A percentile compares a stretch with the other conserved stretches of the same genome.
These are phyloP conservation scores for Leptonema lineaticorne DNA, from an alignment of 1,140 invertebrate genomes.

Conservation along the genomic window DNA sequence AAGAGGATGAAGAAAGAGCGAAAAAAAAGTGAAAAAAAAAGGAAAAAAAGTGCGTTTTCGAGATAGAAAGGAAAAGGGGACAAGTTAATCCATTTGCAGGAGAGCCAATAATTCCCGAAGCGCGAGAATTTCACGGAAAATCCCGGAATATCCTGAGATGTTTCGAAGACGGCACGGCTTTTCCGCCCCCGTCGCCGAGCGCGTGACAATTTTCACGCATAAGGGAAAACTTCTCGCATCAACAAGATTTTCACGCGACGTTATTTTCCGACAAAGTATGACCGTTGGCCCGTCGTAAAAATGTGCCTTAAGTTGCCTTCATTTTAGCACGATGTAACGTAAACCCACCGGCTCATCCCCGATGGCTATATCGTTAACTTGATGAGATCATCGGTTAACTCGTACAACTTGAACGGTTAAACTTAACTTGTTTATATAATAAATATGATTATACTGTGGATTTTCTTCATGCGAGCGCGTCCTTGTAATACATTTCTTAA, in stretches of 20 bases:
- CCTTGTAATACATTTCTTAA: too few relatives aligned
- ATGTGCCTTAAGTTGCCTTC: too few relatives aligned
- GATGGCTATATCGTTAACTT: neutral
- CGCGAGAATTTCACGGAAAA: neutral
- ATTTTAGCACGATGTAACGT: too few relatives aligned
- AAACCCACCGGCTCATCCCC: too few relatives aligned
- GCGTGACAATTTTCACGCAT: neutral
- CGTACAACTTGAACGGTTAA: neutral
- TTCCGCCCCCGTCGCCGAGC: neutral
- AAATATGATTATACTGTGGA: too few relatives aligned
- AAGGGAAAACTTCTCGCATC: slow-evolving; percentile 1
- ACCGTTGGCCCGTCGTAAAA: slow-evolving; percentile 1
- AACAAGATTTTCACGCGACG: neutral
- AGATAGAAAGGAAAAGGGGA: neutral
- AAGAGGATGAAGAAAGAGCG: neutral
- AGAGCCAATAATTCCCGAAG: neutral
- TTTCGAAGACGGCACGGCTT: too few relatives aligned
- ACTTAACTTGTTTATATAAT: too few relatives aligned
- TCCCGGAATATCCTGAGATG: too few relatives aligned
- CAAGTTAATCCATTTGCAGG: neutral
- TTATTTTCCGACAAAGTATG: neutral
- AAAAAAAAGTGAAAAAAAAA: neutral
- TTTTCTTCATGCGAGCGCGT: too few relatives aligned
- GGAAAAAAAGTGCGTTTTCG: neutral
- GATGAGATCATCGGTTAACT: neutral